A percentile compares a stretch with the other conserved stretches of the same genome.
Evolutionary conservation across 2,797 vertebrate genomes (phyloP).

Genomic region (Corythornis leucogaster): DNA sequence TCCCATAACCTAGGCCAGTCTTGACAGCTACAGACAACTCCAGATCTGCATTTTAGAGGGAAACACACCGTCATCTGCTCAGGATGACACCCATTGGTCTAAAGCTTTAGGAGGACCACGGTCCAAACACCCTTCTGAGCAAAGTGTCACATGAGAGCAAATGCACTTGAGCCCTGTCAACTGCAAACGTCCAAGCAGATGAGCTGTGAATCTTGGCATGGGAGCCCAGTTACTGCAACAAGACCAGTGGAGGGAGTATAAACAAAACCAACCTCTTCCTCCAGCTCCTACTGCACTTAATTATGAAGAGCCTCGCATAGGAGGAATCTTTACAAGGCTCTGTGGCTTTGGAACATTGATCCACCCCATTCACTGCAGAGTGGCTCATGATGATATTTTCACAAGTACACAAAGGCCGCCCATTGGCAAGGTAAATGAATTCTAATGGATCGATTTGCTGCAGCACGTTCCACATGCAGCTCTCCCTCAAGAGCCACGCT

Average conservation of each 20-base stretch:
- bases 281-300: neutral
- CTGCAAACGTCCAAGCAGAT: neutral
- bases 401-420: neutral
- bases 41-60: neutral
- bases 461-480: neutral
- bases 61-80: neutral
- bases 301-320: neutral
- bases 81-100: neutral
- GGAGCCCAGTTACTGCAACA: neutral
- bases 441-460: neutral
- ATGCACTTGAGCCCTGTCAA: neutral
- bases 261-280: neutral
- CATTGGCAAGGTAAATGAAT: slow-evolving; percentile 16
- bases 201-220: neutral
- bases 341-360: neutral
- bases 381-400: neutral
- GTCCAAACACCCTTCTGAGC: neutral
- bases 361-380: neutral
- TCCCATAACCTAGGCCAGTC: neutral
- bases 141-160: neutral
- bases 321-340: neutral
- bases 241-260: neutral
- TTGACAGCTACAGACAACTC: neutral
- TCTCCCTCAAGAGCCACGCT: neutral
- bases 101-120: neutral